phyloP scores from a whole-genome alignment of 2,113 vertebrate genomes.

The rabbit (Oryctolagus cuniculus) region DNA sequence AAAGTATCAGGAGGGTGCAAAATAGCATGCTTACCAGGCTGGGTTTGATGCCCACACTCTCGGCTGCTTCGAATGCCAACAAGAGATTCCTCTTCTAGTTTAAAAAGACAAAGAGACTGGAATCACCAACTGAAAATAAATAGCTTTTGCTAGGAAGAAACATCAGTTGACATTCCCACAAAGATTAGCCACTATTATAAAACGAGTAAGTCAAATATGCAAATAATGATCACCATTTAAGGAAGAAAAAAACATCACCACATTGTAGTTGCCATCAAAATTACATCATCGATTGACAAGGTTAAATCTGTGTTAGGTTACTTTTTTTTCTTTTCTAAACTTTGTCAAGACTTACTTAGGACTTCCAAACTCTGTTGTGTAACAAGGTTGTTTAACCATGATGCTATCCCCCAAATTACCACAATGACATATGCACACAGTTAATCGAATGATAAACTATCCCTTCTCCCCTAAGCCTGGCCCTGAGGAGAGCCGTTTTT shows the following conservation, averaged over 20 bases:
- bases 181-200: background rate
- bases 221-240: background rate
- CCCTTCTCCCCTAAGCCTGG: background rate
- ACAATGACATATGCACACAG: background rate
- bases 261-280: background rate
- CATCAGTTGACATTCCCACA: background rate
- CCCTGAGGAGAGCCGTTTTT: background rate
- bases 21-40: conserved; percentile 93
- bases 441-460: background rate
- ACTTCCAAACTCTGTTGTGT: background rate
- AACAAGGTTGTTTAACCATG: background rate
- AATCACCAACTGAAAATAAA: conserved; percentile 51
- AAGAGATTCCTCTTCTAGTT: conserved; percentile 95
- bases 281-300: background rate
- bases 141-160: conserved; percentile 42
- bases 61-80: conserved; percentile 97
- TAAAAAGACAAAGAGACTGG: conserved; percentile 79
- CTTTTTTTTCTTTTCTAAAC: background rate
- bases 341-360: conserved; percentile 1
- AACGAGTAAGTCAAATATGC: conserved; percentile 6
- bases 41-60: conserved; percentile 97
- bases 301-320: background rate
- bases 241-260: background rate
- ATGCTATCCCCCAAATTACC: background rate
- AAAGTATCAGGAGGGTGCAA: background rate